Evolutionary conservation across 1,140 invertebrate genomes (phyloP).

Genomic region (Sarcophaga peregrina): DNA sequence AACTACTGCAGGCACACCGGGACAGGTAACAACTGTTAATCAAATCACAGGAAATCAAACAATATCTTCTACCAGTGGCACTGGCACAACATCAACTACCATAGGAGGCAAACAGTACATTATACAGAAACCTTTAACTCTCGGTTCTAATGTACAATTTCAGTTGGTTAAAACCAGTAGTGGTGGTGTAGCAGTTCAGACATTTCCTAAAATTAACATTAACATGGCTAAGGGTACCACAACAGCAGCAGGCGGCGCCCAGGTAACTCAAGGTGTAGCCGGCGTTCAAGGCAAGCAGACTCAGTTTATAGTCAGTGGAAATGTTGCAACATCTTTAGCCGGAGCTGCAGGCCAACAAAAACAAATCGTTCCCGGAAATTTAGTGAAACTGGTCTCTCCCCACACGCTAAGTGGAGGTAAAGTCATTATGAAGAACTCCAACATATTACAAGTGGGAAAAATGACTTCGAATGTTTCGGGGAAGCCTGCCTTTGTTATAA

Average conservation of each 20-base stretch:
- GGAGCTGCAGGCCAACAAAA: slow-evolving; percentile 64
- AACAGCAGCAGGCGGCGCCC: slow-evolving; percentile 33
- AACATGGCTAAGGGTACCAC: slow-evolving; percentile 61
- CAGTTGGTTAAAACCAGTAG: slow-evolving; percentile 64
- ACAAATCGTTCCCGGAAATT: slow-evolving; percentile 58
- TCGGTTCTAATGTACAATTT: slow-evolving; percentile 60
- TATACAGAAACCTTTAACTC: slow-evolving; percentile 61
- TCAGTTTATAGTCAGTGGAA: slow-evolving; percentile 38
- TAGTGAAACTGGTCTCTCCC: slow-evolving; percentile 61
- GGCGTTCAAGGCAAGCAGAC: slow-evolving; percentile 58
- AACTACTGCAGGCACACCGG: slow-evolving; percentile 45
- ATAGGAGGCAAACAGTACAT: slow-evolving; percentile 63
- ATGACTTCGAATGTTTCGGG: slow-evolving; percentile 65
- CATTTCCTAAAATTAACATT: slow-evolving; percentile 62
- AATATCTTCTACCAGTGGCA: background rate
- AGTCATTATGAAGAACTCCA: slow-evolving; percentile 76
- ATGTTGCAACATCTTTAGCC: background rate
- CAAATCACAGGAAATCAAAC: slow-evolving; percentile 30
- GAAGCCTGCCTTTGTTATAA: slow-evolving; percentile 65
- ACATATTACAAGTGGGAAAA: slow-evolving; percentile 75
- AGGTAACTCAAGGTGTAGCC: slow-evolving; percentile 3
- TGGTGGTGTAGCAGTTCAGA: slow-evolving; percentile 61
- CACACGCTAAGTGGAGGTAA: slow-evolving; percentile 68
- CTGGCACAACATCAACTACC: slow-evolving; percentile 49
- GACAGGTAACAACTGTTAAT: background rate